Evolutionary conservation across 1,140 invertebrate species (phyloP), one percentile per base, ranked within the genome.

Genomic region (Drosophila tropicalis): DNA sequence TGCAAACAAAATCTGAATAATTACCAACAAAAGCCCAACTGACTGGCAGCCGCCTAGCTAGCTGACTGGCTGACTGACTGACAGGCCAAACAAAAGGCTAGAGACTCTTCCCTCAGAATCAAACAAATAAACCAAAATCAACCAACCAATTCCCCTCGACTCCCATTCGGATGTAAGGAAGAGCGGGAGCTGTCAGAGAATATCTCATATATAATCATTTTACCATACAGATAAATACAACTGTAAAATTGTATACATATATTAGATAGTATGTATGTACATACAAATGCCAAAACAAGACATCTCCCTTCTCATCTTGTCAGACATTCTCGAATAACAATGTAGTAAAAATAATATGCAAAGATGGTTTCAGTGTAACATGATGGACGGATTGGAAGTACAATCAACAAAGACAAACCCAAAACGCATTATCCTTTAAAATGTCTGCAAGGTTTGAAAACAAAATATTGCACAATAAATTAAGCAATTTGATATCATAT

Each of bases 1-100:
- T 74, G 67, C 71, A 70, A 74, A 70, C 75, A 66, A 69, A 77
- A 77, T 77, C 67, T 67, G 62, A 74, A 77, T 74, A 77, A 77
- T 70, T 74, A 74, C 62, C 66, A 77, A 77, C 71, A 77, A 74
- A 65, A 51, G 67, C 62, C 62, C 41, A 44, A 58, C 40, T 32
- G 61, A 17, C 47, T 17, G 29, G 17, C 44, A n/a, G 17, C 44
- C n/a, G 44, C 15, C 44, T 47, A 9, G 44, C 7, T 51, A 67
- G 65, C 70, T 73, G 67, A 17, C 51, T 51, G 32, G 25, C 54
- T 34, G 54, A 44, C 56, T 54, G 55, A 73, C 67, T 54, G 71
- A 77, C 70, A 77, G 63, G 29, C 58, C 51, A 55, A 62, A 66
- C 70, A 65, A 76, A 62, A 62, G 40, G n/a, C 34, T 39, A 39